Base-by-base conservation (phyloP, 1,140 invertebrate species). In the Eriosoma lanigerum region DNA sequence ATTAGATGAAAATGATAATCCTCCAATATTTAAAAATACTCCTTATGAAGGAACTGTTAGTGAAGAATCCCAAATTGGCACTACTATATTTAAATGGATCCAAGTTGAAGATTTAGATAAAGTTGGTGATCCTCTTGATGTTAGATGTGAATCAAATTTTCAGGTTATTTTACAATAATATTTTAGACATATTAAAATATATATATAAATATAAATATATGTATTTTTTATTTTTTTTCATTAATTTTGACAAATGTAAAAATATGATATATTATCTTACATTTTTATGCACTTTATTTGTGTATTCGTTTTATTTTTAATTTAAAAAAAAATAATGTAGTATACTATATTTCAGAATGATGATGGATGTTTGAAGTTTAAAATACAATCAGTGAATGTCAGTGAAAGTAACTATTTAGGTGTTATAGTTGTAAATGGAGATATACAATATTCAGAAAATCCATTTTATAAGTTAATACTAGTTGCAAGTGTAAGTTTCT, bases 1-100 rank as follows among this genome's bases (percentile, higher is more conserved):
- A 50, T 85, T 93, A 6, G 95, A 97, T 84, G 92, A 93, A 83
- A 96, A 97, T 85, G 95, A 97, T 84, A 96, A 96, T 87, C 87
- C 92, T 38, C 94, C 94, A 8, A 88, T 89, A 80, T 96, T 96
- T 86, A 88, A 91, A 86, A 90, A 92, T 89, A 90, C 89, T 80
- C 92, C 93, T 0, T 96, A 96, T 86, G 91, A 94, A 84, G 89
- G 92, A 0, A 89, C 91, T 81, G 90, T 94, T 10, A 88, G 89
- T 29, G 94, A 96, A 87, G 92, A 96, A 85, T 90, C 92, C 1
- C 85, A 87, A 8, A 85, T 93, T 13, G 93, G 92, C 19, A 90
- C 89, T 48, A 93, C 91, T 1, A 89, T 98, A 6, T 89, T 96
- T 62, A 87, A 88, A 12, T 89, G 89, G 70, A 92, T 96, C 60